Percentiles rank a stretch among this genome's conserved stretches.
phyloP scores from a whole-genome alignment of 2,888 invertebrate genomes.

The Rhodophaea formosa region DNA sequence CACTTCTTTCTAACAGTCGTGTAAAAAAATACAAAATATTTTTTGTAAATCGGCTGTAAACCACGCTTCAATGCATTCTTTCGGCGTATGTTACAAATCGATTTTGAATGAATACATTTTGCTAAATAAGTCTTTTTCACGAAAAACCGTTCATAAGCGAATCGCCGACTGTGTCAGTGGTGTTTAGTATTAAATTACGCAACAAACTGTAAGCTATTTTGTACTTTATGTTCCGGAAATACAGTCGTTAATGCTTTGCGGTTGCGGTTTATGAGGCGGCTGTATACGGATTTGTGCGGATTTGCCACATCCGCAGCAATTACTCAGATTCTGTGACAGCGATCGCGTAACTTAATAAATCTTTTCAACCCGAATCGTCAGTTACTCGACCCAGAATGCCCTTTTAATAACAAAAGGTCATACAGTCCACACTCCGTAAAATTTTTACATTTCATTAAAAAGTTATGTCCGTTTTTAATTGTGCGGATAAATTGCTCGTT shows the following conservation, averaged over 20 bases:
- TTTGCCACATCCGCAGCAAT: constrained; percentile 30
- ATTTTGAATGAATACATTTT: neutral
- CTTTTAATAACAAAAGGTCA: constrained; percentile 23
- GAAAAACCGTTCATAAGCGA: neutral
- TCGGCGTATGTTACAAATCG: neutral
- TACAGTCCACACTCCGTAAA: neutral
- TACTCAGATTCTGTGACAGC: constrained; percentile 29
- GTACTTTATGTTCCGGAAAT: neutral
- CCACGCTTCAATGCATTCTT: neutral
- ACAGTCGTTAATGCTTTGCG: constrained; percentile 1
- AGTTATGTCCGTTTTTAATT: neutral
- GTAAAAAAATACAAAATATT: too few relatives aligned
- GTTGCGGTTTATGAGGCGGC: neutral
- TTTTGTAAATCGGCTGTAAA: neutral
- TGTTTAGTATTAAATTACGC: constrained; percentile 4
- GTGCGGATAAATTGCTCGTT: neutral
- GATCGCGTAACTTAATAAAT: constrained; percentile 36
- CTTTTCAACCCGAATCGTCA: constrained; percentile 28
- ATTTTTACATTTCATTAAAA: constrained; percentile 5
- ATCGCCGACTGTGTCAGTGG: neutral
- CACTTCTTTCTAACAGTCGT: too few relatives aligned
- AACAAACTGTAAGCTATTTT: neutral
- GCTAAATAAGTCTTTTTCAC: neutral
- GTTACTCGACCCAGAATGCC: too few relatives aligned
- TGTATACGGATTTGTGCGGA: constrained; percentile 20